Base-by-base conservation (phyloP, 2,797 vertebrate genomes). In the Carapus acus region DNA sequence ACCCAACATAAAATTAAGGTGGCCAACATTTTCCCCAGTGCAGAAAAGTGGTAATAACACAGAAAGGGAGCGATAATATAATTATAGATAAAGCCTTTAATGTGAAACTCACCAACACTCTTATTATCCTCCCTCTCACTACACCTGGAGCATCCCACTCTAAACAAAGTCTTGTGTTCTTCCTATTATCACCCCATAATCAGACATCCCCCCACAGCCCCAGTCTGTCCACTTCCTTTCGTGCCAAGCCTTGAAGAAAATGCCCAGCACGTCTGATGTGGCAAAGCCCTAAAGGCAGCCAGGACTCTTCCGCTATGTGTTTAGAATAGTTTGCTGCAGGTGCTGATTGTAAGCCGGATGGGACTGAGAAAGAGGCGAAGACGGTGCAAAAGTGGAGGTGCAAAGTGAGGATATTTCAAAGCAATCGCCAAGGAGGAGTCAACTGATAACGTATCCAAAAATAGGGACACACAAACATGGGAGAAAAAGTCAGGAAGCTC, bases 191-290 rank as follows among this genome's bases (percentile, higher is more conserved):
- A 62, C 71, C 72, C 54, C 56, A 72, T 59, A 58, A 2, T 31
- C 62, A 9, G 18, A 73, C n/a, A 56, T 71, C 50, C 46, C 17
- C 38, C 36, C 38, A 57, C 52, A 66, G 50, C 70, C 65, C 58
- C 52, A 67, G 51, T 68, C 65, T 18, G 24, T 82, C 73, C 73
- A 83, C 73, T 82, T 83, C 63, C 71, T 74, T 62, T 67, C 70
- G 51, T 66, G 49, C 65, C 58, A 64, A 67, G 68, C 67, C 64
- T 63, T 45, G 62, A 73, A 79, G 61, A 67, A 58, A 65, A 36
- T 33, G 43, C 73, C 53, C 43, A 16, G 41, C 54, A 50, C 50
- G 75, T 77, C 67, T 79, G 71, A 74, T 72, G 75, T 49, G 60
- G 67, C 58, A 52, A 45, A 59, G 64, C 77, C 81, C 72, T 53